phyloP scores from a whole-genome alignment of 2,797 vertebrate species.

The Psittacula echo region DNA sequence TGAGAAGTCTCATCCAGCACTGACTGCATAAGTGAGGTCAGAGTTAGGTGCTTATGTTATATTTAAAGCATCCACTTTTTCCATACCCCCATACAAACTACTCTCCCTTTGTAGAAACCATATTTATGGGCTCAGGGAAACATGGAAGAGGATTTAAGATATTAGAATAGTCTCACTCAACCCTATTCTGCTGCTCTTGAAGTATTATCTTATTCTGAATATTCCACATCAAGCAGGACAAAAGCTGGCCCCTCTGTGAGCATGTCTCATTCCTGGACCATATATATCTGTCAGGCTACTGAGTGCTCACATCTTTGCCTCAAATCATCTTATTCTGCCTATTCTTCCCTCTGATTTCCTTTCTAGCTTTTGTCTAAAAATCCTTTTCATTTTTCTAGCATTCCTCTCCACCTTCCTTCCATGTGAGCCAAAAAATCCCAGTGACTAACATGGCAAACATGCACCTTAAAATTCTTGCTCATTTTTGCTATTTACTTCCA shows the following conservation, averaged over 20 bases:
- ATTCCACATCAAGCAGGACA: conserved; percentile 14
- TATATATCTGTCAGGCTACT: not conserved
- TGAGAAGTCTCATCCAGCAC: not conserved
- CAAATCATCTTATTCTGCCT: conserved; percentile 14
- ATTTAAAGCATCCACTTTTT: not conserved
- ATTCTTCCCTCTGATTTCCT: conserved; percentile 18
- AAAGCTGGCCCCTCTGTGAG: not conserved
- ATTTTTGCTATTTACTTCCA: not conserved
- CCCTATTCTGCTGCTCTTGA: not conserved
- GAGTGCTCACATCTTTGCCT: not conserved
- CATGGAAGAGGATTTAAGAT: not conserved
- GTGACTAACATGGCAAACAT: not conserved
- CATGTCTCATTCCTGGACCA: not conserved
- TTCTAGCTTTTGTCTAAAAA: conserved; percentile 34
- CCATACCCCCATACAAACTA: not conserved
- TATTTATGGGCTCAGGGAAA: not conserved
- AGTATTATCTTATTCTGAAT: not conserved
- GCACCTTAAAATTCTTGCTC: conserved; percentile 8
- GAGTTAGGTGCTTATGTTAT: not conserved
- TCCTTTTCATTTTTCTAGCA: conserved; percentile 21
- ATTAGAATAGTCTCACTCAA: not conserved
- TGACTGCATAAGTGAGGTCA: not conserved
- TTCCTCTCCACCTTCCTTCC: not conserved
- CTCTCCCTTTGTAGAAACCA: not conserved
- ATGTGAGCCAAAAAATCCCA: not conserved